Conservation (phyloP, 2,888 invertebrate genomes). For the Phragmatobia fuliginosa region DNA sequence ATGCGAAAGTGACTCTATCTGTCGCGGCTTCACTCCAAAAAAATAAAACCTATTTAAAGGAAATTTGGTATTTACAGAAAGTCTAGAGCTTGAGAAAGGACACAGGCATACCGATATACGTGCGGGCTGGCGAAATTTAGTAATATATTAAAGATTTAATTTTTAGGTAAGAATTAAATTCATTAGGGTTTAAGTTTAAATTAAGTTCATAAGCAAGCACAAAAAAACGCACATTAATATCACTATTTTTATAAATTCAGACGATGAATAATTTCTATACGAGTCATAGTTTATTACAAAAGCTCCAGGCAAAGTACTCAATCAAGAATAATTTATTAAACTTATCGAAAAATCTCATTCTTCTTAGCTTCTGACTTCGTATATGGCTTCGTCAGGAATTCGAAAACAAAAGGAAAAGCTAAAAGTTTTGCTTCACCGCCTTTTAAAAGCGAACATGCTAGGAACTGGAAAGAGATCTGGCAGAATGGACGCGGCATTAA, state of each 20-base stretch:
- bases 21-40: too few relatives aligned
- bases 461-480: constrained; percentile 30
- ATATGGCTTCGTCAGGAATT: constrained; percentile 44
- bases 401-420: constrained; percentile 46
- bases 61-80: too few relatives aligned
- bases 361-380: constrained; percentile 36
- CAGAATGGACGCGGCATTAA: constrained; percentile 37
- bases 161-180: neutral
- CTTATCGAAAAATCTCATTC: constrained; percentile 44
- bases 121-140: too few relatives aligned
- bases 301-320: constrained; percentile 34
- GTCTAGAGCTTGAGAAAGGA: too few relatives aligned
- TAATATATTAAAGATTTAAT: neutral
- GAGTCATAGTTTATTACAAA: constrained; percentile 10
- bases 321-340: constrained; percentile 49
- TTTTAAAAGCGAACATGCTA: constrained; percentile 32
- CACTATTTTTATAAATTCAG: neutral
- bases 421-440: constrained; percentile 37
- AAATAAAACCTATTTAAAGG: too few relatives aligned
- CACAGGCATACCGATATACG: too few relatives aligned
- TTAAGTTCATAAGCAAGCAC: neutral
- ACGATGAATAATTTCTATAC: neutral
- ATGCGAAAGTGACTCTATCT: too few relatives aligned
- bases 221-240: neutral
- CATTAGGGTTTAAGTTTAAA: neutral